These are phyloP conservation scores for Xenopus borealis DNA, from an alignment of 2,113 vertebrate genomes.

Conservation along the genomic window DNA sequence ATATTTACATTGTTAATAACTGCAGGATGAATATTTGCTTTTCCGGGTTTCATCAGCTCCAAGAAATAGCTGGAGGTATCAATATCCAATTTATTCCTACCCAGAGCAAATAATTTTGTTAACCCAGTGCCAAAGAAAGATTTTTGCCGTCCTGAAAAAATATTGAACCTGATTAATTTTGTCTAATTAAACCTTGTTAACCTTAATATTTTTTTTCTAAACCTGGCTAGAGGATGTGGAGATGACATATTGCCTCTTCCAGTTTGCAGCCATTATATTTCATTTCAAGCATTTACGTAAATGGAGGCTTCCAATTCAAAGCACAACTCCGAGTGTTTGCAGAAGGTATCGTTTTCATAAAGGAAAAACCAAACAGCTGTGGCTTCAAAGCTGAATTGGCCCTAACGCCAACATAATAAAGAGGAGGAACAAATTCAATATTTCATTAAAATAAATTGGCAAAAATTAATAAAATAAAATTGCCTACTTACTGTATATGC, in stretches of 20 bases:
- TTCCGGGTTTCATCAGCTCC: slow-evolving; percentile 24
- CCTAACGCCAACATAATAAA: too few relatives aligned
- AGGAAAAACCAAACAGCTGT: not conserved
- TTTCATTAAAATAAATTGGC: too few relatives aligned
- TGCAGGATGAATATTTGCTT: slow-evolving; percentile 41
- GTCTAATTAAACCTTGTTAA: slow-evolving; percentile 47
- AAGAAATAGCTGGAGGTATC: slow-evolving; percentile 39
- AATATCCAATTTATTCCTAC: slow-evolving; percentile 40
- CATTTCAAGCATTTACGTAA: not conserved
- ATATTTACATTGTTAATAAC: slow-evolving; percentile 37
- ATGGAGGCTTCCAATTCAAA: not conserved
- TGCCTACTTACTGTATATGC: too few relatives aligned
- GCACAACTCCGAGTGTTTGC: not conserved
- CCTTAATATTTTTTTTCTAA: slow-evolving; percentile 8
- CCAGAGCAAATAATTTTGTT: slow-evolving; percentile 38
- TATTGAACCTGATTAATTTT: slow-evolving; percentile 42
- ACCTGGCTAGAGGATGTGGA: not conserved
- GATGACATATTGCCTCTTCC: not conserved
- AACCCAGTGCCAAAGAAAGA: slow-evolving; percentile 31
- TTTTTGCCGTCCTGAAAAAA: slow-evolving; percentile 22
- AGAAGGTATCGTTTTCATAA: slow-evolving; percentile 3
- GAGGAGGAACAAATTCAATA: too few relatives aligned
- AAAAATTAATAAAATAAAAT: too few relatives aligned
- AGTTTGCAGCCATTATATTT: not conserved
- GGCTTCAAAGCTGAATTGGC: too few relatives aligned